Evolutionary conservation across 2,888 invertebrate species (phyloP), one percentile per base, ranked within the genome.

Genomic region (Andrena flavipes): DNA sequence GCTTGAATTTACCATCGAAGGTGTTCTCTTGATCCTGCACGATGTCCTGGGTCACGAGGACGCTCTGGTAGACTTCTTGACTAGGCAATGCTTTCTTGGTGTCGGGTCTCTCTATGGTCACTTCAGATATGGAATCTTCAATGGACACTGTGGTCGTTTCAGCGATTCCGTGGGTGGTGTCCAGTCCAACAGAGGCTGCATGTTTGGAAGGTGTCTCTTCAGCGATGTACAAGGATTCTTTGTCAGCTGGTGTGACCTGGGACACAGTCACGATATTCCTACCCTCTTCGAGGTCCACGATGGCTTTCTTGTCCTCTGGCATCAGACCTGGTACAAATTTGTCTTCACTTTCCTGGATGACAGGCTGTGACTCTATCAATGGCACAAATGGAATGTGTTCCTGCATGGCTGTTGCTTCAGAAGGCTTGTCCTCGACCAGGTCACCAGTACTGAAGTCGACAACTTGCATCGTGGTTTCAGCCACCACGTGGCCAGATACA

Each of bases 321-420:
- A 87, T 90, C 83, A 86, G 90, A 74, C 89, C 87, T 4, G 91
- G 87, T 23, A 90, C 80, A 23, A 96, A 91, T 29, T 90, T 84
- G 71, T 91, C 93, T 94, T 96, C 96, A 85, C 92, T 94, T 91
- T 96, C 96, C 30, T 94, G 95, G 42, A 94, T 81, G 56, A 95
- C 87, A 51, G 95, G 93, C 92, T 95, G 95, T 30, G 94, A 95
- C 90, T 95, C 95, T 85, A 95, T 94, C 70, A 95, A 76, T 20
- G 95, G 94, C 87, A 93, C 94, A 74, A 94, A 93, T 26, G 93
- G 90, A 65, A 95, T 89, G 29, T 95, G 94, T 79, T 93, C 91
- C 2, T 88, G 70, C 89, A 91, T 73, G 91, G 90, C 92, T 85
- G 90, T 29, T 88, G 90, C 90, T 4, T 90, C 89, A 76, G 92